Evolutionary conservation across 2,888 invertebrate genomes (phyloP).

Genomic region (Poecilus cupreus): DNA sequence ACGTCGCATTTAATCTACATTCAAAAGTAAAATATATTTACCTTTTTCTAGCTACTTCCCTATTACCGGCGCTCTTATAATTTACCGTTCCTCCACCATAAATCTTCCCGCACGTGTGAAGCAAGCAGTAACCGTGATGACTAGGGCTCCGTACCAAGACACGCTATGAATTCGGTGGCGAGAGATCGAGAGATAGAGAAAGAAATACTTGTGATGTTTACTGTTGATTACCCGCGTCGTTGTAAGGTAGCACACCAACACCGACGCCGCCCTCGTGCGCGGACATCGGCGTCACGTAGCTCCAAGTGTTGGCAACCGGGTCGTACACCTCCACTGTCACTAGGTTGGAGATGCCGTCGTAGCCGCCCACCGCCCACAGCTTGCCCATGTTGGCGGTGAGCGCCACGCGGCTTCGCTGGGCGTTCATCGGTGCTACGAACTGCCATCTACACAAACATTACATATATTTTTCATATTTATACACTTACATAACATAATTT

Average conservation of each 20-base stretch:
- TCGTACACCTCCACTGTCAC: conserved; percentile 91
- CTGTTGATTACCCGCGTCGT: conserved; percentile 35
- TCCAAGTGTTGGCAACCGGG: conserved; percentile 83
- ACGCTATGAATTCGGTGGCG: background rate
- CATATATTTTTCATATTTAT: too few relatives aligned
- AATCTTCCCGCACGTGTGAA: too few relatives aligned
- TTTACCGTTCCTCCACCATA: too few relatives aligned
- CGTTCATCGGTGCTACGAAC: conserved; percentile 86
- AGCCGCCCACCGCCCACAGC: conserved; percentile 88
- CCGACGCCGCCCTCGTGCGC: conserved; percentile 94
- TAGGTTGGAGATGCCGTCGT: conserved; percentile 86
- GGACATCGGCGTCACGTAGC: conserved; percentile 84
- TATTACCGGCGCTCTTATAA: too few relatives aligned
- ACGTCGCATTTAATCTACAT: too few relatives aligned
- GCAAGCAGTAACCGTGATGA: background rate
- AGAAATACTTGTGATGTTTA: background rate
- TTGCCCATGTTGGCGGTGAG: conserved; percentile 89
- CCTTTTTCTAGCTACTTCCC: too few relatives aligned
- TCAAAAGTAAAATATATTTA: too few relatives aligned
- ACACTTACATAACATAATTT: too few relatives aligned
- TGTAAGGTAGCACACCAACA: conserved; percentile 82
- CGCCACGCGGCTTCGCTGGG: conserved; percentile 87
- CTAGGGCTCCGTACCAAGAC: background rate
- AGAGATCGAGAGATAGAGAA: background rate
- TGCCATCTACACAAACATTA: conserved; percentile 78